Evolutionary conservation across 2,888 invertebrate genomes (phyloP), one percentile per base, ranked within the genome.

Genomic region (Hydrotaea diabolus): DNA sequence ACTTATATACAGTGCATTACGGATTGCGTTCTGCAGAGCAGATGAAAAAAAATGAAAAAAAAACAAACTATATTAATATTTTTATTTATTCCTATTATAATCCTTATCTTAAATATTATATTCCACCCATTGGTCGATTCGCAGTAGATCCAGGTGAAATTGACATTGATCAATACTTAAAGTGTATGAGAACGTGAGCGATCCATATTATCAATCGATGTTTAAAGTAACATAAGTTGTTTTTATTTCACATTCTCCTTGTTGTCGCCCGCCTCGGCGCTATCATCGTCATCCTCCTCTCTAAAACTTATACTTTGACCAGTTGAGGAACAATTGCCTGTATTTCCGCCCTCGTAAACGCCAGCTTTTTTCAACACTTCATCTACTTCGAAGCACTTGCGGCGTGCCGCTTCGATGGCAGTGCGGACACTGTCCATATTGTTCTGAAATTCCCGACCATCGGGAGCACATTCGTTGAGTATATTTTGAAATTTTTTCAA

Each of bases 401-500:
- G 21, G 1, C 43, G 73, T 11, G 85, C 85, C 9, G 0, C 15
- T 15, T 55, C 23, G 57, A 82, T 77, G 4, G 59, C 55, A 0
- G 43, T 46, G 5, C 55, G 71, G 4, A 83, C 7, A 49, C 83
- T 77, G 77, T 85, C 66, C 81, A 86, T 83, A 74, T 80, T 75
- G 64, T 74, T 73, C n/a, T 85, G 69, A 55, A 86, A 87, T 76
- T 80, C 66, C 62, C 78, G 15, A 31, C 86, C 72, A 66, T 86
- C 86, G 2, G 43, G 17, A 0, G 62, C 5, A 7, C 69, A 64
- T 1, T 87, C 86, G n/a, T 75, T 75, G 13, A 88, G 82, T 26
- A 86, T 85, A 2, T 77, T 62, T 26, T 79, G 81, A 26, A 88
- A 53, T 55, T 86, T 76, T 62, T 83, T 21, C 15, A 88, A n/a